Percentiles rank a stretch among this genome's conserved stretches.
Conservation (phyloP, 2,888 invertebrate genomes). For the Mayetiola destructor region DNA sequence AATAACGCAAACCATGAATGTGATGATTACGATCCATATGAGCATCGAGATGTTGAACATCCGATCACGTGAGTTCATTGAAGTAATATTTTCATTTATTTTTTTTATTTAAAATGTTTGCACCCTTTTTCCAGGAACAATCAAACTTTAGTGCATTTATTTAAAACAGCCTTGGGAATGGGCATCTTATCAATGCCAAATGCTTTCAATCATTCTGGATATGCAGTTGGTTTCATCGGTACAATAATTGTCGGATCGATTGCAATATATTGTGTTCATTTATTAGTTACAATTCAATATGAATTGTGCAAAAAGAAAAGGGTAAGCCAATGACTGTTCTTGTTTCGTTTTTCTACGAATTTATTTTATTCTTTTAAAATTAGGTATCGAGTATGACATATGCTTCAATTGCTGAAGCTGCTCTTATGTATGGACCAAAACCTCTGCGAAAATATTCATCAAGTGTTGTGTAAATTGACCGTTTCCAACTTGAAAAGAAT, state of each 20-base stretch:
- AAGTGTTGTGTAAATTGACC: slow-evolving; percentile 34
- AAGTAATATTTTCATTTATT: not conserved
- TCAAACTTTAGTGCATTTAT: slow-evolving; percentile 75
- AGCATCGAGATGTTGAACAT: slow-evolving; percentile 47
- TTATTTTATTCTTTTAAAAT: not conserved
- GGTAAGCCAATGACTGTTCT: not conserved
- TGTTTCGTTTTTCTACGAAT: not conserved
- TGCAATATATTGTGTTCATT: slow-evolving; percentile 88
- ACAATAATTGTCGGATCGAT: slow-evolving; percentile 73
- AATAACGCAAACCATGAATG: slow-evolving; percentile 27
- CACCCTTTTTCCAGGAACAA: slow-evolving; percentile 44
- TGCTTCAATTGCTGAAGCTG: slow-evolving; percentile 67
- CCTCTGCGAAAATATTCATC: slow-evolving; percentile 45
- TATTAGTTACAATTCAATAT: slow-evolving; percentile 49
- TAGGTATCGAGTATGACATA: slow-evolving; percentile 65
- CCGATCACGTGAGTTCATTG: slow-evolving; percentile 52
- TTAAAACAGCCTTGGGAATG: slow-evolving; percentile 87
- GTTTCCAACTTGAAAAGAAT: no score
- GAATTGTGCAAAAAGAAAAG: slow-evolving; percentile 41
- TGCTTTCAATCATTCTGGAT: slow-evolving; percentile 52
- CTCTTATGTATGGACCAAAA: slow-evolving; percentile 59
- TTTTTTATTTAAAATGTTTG: slow-evolving; percentile 20
- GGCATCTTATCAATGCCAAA: slow-evolving; percentile 76
- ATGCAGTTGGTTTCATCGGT: slow-evolving; percentile 56
- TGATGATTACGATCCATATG: slow-evolving; percentile 50